Base-by-base conservation (phyloP, 2,888 invertebrate species). In the Papilio gigon region DNA sequence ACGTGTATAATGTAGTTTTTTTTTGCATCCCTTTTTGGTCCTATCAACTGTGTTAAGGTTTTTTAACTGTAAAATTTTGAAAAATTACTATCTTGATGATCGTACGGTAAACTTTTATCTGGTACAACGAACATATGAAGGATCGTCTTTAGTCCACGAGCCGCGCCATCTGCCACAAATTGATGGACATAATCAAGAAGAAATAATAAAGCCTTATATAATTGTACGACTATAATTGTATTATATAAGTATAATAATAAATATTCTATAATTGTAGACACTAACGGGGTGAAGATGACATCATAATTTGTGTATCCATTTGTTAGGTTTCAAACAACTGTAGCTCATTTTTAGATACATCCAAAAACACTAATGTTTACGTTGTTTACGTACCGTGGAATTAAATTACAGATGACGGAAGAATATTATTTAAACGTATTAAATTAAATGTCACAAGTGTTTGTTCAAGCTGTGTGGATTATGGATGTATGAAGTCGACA, bases 61-160 rank as follows among this genome's bases (percentile, higher is more conserved):
- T 68, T 65, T 75, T 86, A 90, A 88, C 87, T 84, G 88, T 88
- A 86, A 85, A 84, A 71, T 65, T 70, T 75, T 73, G 71, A 35
- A 42, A 62, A 53, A 50, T 50, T 25, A 61, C 20, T 56, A 56
- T 67, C 67, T 67, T 42, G 50, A 60, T 44, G 42, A 62, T 60
- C 60, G 60, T 42, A 50, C 40, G 22, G 40, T 35, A 33, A 17
- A 27, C 63, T 14, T 62, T 58, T 62, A 58, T 27, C 25, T 22
- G 40, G n/a, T 53, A 27, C n/a, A 58, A 33, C 1, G 17, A 56
- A 14, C 25, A 33, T 47, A 35, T 56, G 8, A 66, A n/a, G 35
- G 22, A 47, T 35, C 44, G 35, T 17, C 11, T 20, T 64, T 42
- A 59, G 40, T 30, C 37, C 40, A 64, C 40, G 59, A 47, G 65